Evolutionary conservation across 1,140 invertebrate genomes (phyloP), one percentile per base, ranked within the genome.

Genomic region (Aplysia californica): DNA sequence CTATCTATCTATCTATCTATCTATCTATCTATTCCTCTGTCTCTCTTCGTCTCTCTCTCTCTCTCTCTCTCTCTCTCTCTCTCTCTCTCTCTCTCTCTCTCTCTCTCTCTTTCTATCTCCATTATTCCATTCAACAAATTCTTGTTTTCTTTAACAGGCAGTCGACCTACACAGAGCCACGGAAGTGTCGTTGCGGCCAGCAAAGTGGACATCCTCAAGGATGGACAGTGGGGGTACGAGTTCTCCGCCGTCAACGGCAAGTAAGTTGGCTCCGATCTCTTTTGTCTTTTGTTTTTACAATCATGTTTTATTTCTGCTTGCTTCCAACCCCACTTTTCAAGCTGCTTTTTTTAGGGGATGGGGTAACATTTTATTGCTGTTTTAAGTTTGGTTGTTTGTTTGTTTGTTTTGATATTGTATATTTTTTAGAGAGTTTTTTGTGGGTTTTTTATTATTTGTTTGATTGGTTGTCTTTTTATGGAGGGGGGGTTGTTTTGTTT

Each of bases 91-190:
- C 58, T 61, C 58, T 26, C 58, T 61, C 58, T 61, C 26, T n/a
- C n/a, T n/a, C n/a, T n/a, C n/a, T n/a, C n/a, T n/a, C n/a, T n/a
- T n/a, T n/a, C n/a, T n/a, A n/a, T 61, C 58, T 26, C 58, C 29
- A 18, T 61, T 26, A 21, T 26, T 61, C 58, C n/a, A 10, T 50
- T 26, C 29, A 10, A 21, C 26, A 21, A 10, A 10, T 26, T 61
- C 26, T 61, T 26, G 18, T 10, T 20, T 26, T 61, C 26, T 61
- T 61, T 15, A 10, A n/a, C 56, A 86, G 86, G 86, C 3, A 79
- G 83, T 18, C 78, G 86, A 31, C 86, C 86, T 2, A 65, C 83
- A 29, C 86, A 87, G 79, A 87, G 86, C 72, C 85, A 85, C 44
- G 79, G 85, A 4, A 87, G 85, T 39, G 86, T 87, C 1, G 80